Base-by-base conservation (phyloP, 2,797 vertebrate genomes). In the Gadopsis bispinosus region DNA sequence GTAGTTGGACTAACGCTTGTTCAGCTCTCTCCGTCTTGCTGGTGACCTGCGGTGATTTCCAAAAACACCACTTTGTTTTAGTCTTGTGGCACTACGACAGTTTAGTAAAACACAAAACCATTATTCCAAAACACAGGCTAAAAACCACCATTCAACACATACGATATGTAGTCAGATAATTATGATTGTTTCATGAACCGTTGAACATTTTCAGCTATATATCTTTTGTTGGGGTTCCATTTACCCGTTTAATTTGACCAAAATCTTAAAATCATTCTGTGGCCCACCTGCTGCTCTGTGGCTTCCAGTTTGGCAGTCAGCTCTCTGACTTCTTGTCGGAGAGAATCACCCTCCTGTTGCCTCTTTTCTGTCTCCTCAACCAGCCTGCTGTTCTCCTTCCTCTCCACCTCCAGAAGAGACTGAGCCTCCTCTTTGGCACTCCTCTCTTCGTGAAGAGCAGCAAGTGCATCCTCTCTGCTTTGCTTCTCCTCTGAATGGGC, bases 301-400 rank as follows among this genome's bases (percentile, higher is more conserved):
- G 67, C 63, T 12, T 89, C 72, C 17, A 92, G 69, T 55, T 73
- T 81, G 31, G 10, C 50, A 0, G 55, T 68, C 51, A 90, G 69
- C 47, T 83, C 81, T 54, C 17, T 31, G 22, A 80, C 16, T 0
- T 89, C 78, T 1, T 29, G 75, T 8, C 12, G 69, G 2, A 90
- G 80, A 0, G 22, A 5, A 0, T 84, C 72, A 1, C 4, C 22
- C 69, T 87, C 79, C 70, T 83, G 59, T 2, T 74, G 50, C 29
- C 7, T 80, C 31, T 64, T 45, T 12, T 33, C 73, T 20, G 19
- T 70, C 48, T 84, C 80, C 39, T 89, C 77, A 0, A 6, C 4
- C 51, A 89, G 82, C 31, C 54, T 35, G 33, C n/a, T 67, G 6
- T 64, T 9, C 76, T 83, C 77, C 54, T 41, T 75, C 11, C 48